Evolutionary conservation across 1,140 invertebrate species (phyloP).

Genomic region (Maniola jurtina): DNA sequence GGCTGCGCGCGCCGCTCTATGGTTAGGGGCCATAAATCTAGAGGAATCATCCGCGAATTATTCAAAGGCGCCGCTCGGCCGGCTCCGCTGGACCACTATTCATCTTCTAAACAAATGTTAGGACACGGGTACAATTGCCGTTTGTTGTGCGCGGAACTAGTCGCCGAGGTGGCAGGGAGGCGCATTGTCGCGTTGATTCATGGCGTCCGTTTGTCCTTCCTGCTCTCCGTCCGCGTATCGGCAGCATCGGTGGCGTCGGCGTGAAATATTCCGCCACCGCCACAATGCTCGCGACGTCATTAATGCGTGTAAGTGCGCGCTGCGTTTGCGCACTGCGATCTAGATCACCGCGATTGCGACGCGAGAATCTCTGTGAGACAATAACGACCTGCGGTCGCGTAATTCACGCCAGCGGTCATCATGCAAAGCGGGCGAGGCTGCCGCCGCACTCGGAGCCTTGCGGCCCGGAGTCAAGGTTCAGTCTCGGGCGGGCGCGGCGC

Average conservation of each 20-base stretch:
- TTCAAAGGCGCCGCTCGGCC: conserved; percentile 60
- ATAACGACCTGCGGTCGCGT: conserved; percentile 70
- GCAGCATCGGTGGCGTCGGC: conserved; percentile 64
- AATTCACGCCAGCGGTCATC: conserved; percentile 73
- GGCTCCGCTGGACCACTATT: conserved; percentile 13
- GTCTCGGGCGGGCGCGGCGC: conserved; percentile 11
- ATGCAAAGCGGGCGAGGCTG: conserved; percentile 60
- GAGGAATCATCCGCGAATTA: conserved; percentile 61
- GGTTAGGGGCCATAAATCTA: conserved; percentile 73
- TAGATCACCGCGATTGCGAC: conserved; percentile 19
- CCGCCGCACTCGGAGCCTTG: not conserved
- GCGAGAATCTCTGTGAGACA: conserved; percentile 31
- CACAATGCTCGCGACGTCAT: conserved; percentile 40
- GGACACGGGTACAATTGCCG: conserved; percentile 44
- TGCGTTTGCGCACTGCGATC: conserved; percentile 14
- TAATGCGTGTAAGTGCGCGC: conserved; percentile 29
- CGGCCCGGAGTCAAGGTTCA: not conserved
- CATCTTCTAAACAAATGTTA: conserved; percentile 48
- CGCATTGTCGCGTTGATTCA: conserved; percentile 49
- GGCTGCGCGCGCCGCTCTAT: conserved; percentile 54
- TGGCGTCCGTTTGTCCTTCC: conserved; percentile 61
- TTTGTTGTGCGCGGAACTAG: conserved; percentile 46
- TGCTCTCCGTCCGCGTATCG: conserved; percentile 51
- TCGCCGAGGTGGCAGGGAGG: conserved; percentile 39
- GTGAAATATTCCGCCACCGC: conserved; percentile 67